Evolutionary conservation across 2,113 vertebrate species (phyloP).

Genomic region (Heterochromis multidens): DNA sequence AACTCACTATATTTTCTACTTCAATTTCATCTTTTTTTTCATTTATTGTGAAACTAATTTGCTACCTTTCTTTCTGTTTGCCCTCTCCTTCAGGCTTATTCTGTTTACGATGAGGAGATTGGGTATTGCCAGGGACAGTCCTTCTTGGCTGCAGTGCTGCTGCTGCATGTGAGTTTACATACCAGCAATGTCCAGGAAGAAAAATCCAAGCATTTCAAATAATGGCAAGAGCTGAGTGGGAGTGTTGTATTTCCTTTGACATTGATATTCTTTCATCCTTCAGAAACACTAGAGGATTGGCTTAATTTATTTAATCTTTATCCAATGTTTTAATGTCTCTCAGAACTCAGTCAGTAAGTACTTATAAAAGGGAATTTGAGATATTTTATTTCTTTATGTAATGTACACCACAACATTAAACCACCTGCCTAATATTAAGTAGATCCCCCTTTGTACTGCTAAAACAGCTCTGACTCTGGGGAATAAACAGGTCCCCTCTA

Average conservation of each 20-base stretch:
- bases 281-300: not conserved
- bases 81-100: constrained; percentile 84
- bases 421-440: not conserved
- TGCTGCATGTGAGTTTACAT: constrained; percentile 89
- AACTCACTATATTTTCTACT: not conserved
- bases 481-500: not conserved
- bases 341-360: not conserved
- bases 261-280: not conserved
- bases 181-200: not conserved
- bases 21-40: not conserved
- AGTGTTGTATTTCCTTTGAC: constrained; percentile 35
- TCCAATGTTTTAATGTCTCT: not conserved
- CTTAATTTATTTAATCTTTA: not conserved
- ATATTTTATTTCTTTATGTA: not conserved
- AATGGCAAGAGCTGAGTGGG: not conserved
- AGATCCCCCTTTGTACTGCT: not conserved
- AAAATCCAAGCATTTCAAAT: constrained; percentile 5
- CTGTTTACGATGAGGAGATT: constrained; percentile 98
- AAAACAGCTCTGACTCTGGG: not conserved
- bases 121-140: constrained; percentile 99
- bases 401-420: not conserved
- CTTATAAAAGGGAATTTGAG: not conserved
- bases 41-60: not conserved
- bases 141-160: constrained; percentile 96
- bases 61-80: not conserved